Conservation (phyloP, 1,140 invertebrate genomes). For the Brachionus manjavacas region DNA sequence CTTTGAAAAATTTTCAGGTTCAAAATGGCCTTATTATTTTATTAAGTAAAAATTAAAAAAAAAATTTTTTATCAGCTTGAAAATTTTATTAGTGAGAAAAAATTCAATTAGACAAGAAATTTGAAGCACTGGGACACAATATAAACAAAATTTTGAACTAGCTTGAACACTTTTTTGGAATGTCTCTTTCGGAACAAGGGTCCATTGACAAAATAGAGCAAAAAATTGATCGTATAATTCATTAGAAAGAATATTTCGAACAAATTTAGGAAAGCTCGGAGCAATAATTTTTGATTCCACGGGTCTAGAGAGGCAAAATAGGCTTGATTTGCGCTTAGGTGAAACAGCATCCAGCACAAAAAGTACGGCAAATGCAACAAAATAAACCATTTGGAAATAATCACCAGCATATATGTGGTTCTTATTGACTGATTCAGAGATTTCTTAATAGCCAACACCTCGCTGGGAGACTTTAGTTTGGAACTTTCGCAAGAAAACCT, state of each 20-base stretch:
- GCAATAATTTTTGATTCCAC: neutral
- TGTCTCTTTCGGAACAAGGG: constrained; percentile 6
- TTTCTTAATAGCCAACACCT: neutral
- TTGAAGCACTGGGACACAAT: constrained; percentile 19
- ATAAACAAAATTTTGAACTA: constrained; percentile 30
- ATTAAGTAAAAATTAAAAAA: too few relatives aligned
- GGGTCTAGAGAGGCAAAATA: neutral
- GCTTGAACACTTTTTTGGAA: constrained; percentile 17
- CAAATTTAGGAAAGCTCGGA: neutral
- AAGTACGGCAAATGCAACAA: constrained; percentile 28
- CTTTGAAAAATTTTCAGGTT: too few relatives aligned
- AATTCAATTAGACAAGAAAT: neutral
- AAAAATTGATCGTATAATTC: constrained; percentile 35
- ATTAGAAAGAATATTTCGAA: constrained; percentile 26
- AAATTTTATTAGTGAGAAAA: neutral
- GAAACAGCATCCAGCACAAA: neutral
- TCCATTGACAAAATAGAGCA: constrained; percentile 14
- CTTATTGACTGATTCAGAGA: neutral
- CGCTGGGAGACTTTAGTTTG: neutral
- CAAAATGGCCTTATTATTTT: too few relatives aligned
- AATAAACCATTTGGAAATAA: constrained; percentile 29
- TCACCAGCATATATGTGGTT: constrained; percentile 3
- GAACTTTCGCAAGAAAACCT: neutral
- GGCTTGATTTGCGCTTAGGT: neutral
- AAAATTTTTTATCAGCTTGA: too few relatives aligned